Base-by-base conservation (phyloP, 2,797 vertebrate species). In the Tachyglossus aculeatus region DNA sequence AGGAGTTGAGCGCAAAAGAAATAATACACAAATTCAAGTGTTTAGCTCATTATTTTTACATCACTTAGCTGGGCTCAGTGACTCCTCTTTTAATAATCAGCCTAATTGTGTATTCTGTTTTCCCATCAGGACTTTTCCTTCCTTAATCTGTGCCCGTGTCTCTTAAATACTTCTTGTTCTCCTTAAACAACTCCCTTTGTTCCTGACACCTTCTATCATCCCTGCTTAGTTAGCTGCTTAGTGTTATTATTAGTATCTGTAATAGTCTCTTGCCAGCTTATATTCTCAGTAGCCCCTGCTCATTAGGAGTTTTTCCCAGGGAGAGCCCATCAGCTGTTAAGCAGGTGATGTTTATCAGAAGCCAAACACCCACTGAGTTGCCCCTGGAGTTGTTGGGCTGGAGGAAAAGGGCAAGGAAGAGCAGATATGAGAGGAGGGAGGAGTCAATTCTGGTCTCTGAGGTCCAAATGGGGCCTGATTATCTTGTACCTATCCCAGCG, bases 51-150 rank as follows among this genome's bases (percentile, higher is more conserved):
- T 76, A 18, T 8, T 32, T 58, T 83, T 62, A 61, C 83, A 85
- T 82, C 81, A 81, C 77, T 88, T 82, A 65, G 45, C 33, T 59
- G n/a, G 78, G 38, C 72, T 82, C 70, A 69, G 43, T 69, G 72
- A 69, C 85, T 74, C 55, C 74, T 57, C 66, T 66, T 81, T 77
- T 72, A 78, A 72, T 67, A 56, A 50, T 61, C 67, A 71, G 40
- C 32, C 25, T 82, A 78, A 76, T 84, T 80, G 60, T 41, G 34
- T 29, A 44, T 56, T 32, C 1, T 10, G 59, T 52, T 74, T 50
- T 21, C 39, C 48, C 32, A 66, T 34, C 37, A 69, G 11, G 21
- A 36, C 52, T 74, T 37, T 25, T 36, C 24, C 19, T 19, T 10
- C 1, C 0, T 25, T 78, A 66, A 50, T 68, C 47, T 53, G 36